phyloP scores from a whole-genome alignment of 2,797 vertebrate genomes.

The Choloepus didactylus region DNA sequence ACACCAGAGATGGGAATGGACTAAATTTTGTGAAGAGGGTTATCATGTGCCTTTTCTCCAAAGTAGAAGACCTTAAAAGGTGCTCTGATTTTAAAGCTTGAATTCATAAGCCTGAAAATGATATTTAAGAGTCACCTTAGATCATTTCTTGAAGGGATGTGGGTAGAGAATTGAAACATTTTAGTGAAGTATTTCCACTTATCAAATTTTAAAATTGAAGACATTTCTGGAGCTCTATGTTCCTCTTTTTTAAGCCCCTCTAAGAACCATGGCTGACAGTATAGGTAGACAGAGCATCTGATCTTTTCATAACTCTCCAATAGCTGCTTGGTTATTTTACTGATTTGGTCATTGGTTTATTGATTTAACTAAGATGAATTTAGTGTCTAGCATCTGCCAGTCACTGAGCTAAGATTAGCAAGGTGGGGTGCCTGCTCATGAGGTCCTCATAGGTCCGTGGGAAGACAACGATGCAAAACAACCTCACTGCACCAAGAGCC shows the following conservation, averaged over 20 bases:
- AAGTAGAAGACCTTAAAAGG: constrained; percentile 19
- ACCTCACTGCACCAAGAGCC: neutral
- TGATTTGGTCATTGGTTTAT: neutral
- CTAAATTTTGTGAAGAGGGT: constrained; percentile 40
- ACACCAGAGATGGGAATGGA: neutral
- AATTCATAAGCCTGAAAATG: constrained; percentile 14
- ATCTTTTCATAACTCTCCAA: neutral
- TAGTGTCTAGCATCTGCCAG: neutral
- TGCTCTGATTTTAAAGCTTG: constrained; percentile 13
- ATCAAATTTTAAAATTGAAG: constrained; percentile 30
- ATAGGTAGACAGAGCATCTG: neutral
- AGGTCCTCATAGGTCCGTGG: neutral
- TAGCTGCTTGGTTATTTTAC: neutral
- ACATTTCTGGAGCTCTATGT: constrained; percentile 9
- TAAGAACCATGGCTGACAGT: neutral
- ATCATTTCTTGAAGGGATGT: constrained; percentile 1
- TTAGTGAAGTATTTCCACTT: constrained; percentile 25
- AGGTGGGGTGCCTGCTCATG: neutral
- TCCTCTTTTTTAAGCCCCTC: neutral
- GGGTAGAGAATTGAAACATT: constrained; percentile 4
- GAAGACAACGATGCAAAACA: neutral
- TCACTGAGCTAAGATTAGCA: neutral
- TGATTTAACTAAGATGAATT: constrained; percentile 48
- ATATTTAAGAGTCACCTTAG: constrained; percentile 24
- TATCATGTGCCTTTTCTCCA: neutral